Conservation (phyloP, 2,888 invertebrate species). For the Drosophila phalerata region DNA sequence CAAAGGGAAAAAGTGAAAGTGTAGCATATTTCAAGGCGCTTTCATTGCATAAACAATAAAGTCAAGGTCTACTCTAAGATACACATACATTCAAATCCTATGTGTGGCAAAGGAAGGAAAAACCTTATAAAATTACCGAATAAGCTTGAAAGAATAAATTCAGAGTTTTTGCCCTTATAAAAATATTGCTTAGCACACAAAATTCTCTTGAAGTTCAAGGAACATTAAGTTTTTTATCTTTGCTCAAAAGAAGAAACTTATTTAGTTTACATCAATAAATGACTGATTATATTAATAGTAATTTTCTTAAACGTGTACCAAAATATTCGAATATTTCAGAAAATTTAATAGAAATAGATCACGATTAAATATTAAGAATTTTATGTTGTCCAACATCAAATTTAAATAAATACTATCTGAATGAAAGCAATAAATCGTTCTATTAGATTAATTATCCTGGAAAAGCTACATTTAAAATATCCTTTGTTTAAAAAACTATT, state of each 20-base stretch:
- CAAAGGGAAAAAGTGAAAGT: conserved; percentile 33
- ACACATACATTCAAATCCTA: not conserved
- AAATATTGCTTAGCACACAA: conserved; percentile 33
- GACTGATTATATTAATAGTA: not conserved
- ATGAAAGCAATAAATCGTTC: too few species aligned
- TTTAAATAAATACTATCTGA: too few species aligned
- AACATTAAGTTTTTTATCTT: not conserved
- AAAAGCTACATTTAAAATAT: too few species aligned
- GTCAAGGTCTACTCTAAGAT: conserved; percentile 37
- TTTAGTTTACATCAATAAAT: not conserved
- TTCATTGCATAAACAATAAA: conserved; percentile 38
- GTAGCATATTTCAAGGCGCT: conserved; percentile 38
- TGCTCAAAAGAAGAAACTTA: not conserved
- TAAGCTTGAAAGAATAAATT: conserved; percentile 17
- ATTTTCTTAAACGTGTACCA: too few species aligned
- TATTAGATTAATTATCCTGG: too few species aligned
- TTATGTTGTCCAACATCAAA: too few species aligned
- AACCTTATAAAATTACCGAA: conserved; percentile 3
- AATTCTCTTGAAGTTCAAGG: conserved; percentile 1
- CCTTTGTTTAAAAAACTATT: too few species aligned
- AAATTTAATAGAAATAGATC: too few species aligned
- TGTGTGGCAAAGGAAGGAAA: not conserved
- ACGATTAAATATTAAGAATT: too few species aligned
- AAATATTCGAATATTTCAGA: too few species aligned
- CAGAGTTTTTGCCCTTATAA: conserved; percentile 12